A percentile compares a stretch with the other conserved stretches of the same genome.
phyloP scores from a whole-genome alignment of 2,888 invertebrate species.

The Eupithecia inturbata region DNA sequence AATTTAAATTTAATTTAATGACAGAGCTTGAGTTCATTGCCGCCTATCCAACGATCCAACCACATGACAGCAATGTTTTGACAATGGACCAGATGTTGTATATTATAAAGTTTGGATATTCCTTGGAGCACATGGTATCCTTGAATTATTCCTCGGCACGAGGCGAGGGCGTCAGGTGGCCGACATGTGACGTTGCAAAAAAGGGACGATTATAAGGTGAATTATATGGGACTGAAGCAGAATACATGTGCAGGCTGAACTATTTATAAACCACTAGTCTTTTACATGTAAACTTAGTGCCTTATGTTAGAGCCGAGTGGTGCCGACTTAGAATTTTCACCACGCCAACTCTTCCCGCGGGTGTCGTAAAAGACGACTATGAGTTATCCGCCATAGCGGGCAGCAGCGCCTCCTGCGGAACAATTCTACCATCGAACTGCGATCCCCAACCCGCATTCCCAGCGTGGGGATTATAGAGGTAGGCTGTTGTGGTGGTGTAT shows the following conservation, averaged over 20 bases:
- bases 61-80: slow-evolving; percentile 24
- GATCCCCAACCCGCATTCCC: no score
- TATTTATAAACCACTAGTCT: slow-evolving; percentile 19
- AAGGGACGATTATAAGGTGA: slow-evolving; percentile 40
- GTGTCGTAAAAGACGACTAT: no score
- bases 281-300: background rate
- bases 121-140: slow-evolving; percentile 44
- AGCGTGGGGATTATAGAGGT: no score
- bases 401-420: no score
- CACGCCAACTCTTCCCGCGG: no score
- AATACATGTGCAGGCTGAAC: slow-evolving; percentile 18
- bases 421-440: no score
- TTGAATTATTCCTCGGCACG: slow-evolving; percentile 51
- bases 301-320: no score
- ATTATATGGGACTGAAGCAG: slow-evolving; percentile 27
- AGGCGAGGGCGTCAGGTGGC: slow-evolving; percentile 68
- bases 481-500: no score
- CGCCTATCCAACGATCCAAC: slow-evolving; percentile 5
- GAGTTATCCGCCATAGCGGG: no score
- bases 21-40: background rate
- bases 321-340: no score
- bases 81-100: slow-evolving; percentile 22
- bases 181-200: slow-evolving; percentile 67
- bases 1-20: background rate
- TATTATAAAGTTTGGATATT: slow-evolving; percentile 13